A percentile compares a stretch with the other conserved stretches of the same genome.
phyloP scores from a whole-genome alignment of 2,797 vertebrate genomes.

The Denticeps clupeoides region DNA sequence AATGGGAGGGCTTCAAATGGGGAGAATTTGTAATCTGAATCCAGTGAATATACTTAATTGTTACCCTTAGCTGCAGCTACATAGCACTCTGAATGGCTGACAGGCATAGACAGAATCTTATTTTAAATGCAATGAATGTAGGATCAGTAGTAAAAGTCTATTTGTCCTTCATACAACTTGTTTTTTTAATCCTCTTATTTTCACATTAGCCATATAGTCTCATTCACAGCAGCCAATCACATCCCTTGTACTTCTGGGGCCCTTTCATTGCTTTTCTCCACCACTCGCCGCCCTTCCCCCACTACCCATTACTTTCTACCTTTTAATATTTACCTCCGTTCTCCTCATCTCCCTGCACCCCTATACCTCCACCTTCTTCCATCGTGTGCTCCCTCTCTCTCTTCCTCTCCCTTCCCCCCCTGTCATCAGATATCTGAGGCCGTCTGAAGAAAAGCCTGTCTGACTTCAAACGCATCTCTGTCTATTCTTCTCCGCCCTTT shows the following conservation, averaged over 20 bases:
- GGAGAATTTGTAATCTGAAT: constrained; percentile 36
- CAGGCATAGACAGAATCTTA: background rate
- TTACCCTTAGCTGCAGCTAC: constrained; percentile 41
- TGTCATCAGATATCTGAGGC: constrained; percentile 47
- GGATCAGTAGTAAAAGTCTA: background rate
- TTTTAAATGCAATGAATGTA: constrained; percentile 19
- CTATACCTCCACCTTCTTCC: constrained; percentile 21
- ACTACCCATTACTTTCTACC: constrained; percentile 30
- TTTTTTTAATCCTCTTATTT: no score
- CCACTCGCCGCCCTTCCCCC: background rate
- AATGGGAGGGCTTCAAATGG: background rate
- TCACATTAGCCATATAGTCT: background rate
- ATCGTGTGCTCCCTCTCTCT: constrained; percentile 16
- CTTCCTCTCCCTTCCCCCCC: constrained; percentile 10
- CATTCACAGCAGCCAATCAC: constrained; percentile 13
- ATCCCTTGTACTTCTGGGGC: constrained; percentile 7
- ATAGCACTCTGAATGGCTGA: constrained; percentile 13
- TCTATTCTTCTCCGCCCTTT: constrained; percentile 41
- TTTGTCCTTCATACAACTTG: background rate
- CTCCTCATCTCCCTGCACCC: background rate
- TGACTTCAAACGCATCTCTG: constrained; percentile 54
- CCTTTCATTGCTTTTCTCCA: constrained; percentile 12
- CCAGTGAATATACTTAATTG: constrained; percentile 53
- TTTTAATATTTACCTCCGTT: constrained; percentile 43
- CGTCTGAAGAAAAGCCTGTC: constrained; percentile 43